Base-by-base conservation (phyloP, 1,140 invertebrate genomes). In the Fopius arisanus region DNA sequence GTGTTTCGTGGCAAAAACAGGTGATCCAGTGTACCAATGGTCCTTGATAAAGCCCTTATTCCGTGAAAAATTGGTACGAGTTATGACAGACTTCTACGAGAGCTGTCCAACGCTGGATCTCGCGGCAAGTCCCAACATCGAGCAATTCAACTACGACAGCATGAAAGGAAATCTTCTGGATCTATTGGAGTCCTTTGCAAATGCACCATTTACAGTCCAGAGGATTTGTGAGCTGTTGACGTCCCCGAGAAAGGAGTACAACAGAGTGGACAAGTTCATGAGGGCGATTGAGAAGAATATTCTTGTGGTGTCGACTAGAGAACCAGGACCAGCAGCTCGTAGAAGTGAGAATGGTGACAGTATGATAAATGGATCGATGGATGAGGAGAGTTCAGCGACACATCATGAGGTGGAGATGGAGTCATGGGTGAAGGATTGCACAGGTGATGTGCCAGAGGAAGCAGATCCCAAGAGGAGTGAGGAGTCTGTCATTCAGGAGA, bases 151-250 rank as follows among this genome's bases (percentile, higher is more conserved):
- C 81, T 97, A 95, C 85, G 95, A 97, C 79, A 92, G 91, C 3
- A 95, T 97, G 93, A 96, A 96, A 82, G 92, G 92, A 65, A 93
- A 93, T 79, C 90, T 98, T 16, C 85, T 98, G 26, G 94, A 97
- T 80, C 91, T 94, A 29, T 85, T 98, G 0, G 96, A 98, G 78
- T 92, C 91, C 1, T 95, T 94, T 86, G 91, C 91, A 33, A 95
- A 96, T 68, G 96, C 97, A 1, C 98, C 97, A 0, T 99, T 99
- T 81, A 99, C 98, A 10, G 94, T 99, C 66, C 97, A 99, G 86
- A 90, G 97, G 73, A 92, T 99, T 51, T 98, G 96, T 87, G 98
- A 99, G 87, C 88, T 99, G 3, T 88, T 99, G 0, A 96, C 94
- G 2, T 91, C 93, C 74, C 97, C 97, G 4, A 90, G 93, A n/a